Evolutionary conservation across 1,140 invertebrate genomes (phyloP).

Genomic region (Chironomus striatipennis): DNA sequence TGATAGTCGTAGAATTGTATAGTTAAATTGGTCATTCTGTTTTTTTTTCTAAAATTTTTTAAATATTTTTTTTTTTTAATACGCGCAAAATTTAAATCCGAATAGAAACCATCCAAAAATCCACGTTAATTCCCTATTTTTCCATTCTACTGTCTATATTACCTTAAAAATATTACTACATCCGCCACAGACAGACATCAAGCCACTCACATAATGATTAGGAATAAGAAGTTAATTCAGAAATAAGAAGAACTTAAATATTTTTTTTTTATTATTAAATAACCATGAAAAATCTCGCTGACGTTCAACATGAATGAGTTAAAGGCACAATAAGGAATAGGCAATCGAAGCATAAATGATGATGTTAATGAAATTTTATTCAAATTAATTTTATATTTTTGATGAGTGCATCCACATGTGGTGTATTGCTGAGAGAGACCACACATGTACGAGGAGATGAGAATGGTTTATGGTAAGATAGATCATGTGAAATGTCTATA

Average conservation of each 20-base stretch:
- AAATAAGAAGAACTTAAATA: background rate
- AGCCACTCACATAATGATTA: background rate
- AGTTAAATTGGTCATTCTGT: too few species aligned
- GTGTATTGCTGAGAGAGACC: background rate
- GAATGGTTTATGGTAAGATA: background rate
- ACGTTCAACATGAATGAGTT: too few species aligned
- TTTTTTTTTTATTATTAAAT: background rate
- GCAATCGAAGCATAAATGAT: background rate
- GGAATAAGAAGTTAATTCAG: background rate
- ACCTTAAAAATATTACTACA: background rate
- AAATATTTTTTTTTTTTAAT: too few species aligned
- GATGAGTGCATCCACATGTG: background rate
- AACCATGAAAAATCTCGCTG: background rate
- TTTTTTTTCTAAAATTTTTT: too few species aligned
- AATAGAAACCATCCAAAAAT: too few species aligned
- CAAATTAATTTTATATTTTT: constrained; percentile 3
- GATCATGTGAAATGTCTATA: background rate
- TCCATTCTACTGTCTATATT: background rate
- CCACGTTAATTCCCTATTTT: too few species aligned
- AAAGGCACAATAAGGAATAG: background rate
- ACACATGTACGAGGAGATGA: background rate
- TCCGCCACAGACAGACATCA: background rate
- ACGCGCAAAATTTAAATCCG: too few species aligned
- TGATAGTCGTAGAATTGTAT: too few species aligned
- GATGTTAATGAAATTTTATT: constrained; percentile 22